Evolutionary conservation across 2,113 vertebrate species (phyloP).

Genomic region (Addax nasomaculatus): DNA sequence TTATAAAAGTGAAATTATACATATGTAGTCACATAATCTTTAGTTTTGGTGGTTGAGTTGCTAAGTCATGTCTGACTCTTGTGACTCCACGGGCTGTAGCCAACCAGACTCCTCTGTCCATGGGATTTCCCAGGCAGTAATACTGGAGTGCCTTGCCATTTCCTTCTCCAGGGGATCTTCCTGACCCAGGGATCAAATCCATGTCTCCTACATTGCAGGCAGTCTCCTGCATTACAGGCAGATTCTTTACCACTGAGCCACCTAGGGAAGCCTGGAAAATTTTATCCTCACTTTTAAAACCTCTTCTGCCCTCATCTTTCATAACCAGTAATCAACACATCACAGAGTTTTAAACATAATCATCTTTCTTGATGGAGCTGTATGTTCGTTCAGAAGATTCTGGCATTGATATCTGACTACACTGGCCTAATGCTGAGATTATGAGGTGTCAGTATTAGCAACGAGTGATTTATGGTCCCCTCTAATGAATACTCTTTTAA

Average conservation of each 20-base stretch:
- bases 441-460: background rate
- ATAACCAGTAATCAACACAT: background rate
- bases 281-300: background rate
- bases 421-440: background rate
- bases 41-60: background rate
- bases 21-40: background rate
- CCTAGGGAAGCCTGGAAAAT: background rate
- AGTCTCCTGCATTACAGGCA: background rate
- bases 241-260: background rate
- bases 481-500: background rate
- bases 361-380: background rate
- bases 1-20: background rate
- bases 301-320: background rate
- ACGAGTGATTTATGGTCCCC: background rate
- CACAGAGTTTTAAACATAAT: background rate
- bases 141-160: background rate
- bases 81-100: background rate
- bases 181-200: background rate
- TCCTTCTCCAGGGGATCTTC: background rate
- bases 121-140: background rate
- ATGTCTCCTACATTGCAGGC: background rate
- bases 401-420: background rate
- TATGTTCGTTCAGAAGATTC: background rate
- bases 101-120: background rate
- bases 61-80: background rate